These are phyloP conservation scores for Delphinus delphis DNA, from an alignment of 2,113 vertebrate genomes.

Conservation along the genomic window DNA sequence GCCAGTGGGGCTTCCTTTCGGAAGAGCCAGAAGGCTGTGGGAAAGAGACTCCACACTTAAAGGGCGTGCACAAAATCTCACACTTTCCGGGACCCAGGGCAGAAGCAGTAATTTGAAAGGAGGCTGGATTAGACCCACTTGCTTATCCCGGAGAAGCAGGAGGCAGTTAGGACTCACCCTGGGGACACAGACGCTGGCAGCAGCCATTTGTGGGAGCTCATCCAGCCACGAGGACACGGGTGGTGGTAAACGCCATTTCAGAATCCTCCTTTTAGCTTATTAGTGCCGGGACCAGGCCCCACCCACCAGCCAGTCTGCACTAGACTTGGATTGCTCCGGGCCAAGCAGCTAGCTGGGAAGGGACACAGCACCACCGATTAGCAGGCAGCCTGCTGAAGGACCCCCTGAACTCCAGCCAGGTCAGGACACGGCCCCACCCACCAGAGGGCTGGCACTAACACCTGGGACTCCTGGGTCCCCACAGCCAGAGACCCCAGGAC, in stretches of 20 bases:
- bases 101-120: background rate
- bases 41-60: background rate
- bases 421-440: background rate
- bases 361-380: background rate
- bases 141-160: background rate
- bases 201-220: background rate
- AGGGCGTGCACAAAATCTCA: background rate
- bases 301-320: background rate
- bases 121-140: background rate
- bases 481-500: background rate
- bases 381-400: background rate
- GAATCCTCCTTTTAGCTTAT: background rate
- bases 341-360: background rate
- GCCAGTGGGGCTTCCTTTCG: background rate
- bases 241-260: background rate
- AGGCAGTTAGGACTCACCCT: background rate
- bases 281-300: background rate
- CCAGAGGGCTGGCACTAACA: background rate
- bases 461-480: background rate
- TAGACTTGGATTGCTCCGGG: background rate
- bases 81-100: background rate
- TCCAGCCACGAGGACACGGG: background rate
- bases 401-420: background rate
- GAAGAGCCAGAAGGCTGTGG: background rate
- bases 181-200: background rate